Conservation (phyloP, 2,888 invertebrate species). For the Mythimna pallens region DNA sequence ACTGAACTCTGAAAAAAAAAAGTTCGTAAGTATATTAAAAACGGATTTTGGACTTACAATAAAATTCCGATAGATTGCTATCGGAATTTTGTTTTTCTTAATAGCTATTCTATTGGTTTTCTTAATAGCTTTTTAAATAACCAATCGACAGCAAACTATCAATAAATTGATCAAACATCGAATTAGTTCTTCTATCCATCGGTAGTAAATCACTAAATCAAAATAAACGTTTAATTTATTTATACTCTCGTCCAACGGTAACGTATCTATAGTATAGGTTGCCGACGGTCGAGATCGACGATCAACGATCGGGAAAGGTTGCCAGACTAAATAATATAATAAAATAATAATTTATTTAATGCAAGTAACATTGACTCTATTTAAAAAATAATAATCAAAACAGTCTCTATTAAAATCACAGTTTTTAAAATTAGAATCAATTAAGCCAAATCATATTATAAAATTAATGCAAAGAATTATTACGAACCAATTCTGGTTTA, state of each 20-base stretch:
- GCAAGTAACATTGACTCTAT: too few relatives aligned
- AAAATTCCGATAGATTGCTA: neutral
- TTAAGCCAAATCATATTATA: too few relatives aligned
- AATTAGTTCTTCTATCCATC: constrained; percentile 18
- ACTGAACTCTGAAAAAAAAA: too few relatives aligned
- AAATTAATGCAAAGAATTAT: too few relatives aligned
- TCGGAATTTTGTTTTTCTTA: too few relatives aligned
- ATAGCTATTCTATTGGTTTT: neutral
- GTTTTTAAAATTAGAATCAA: too few relatives aligned
- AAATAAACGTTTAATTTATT: constrained; percentile 38
- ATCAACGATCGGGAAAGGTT: constrained; percentile 25
- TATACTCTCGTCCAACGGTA: constrained; percentile 6
- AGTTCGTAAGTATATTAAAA: neutral
- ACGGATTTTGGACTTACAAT: neutral
- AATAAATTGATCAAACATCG: constrained; percentile 26
- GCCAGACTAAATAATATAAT: too few relatives aligned
- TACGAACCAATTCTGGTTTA: too few relatives aligned
- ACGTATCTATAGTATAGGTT: constrained; percentile 14
- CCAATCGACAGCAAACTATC: constrained; percentile 19
- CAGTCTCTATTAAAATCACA: too few relatives aligned
- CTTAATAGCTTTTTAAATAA: neutral
- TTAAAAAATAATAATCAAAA: too few relatives aligned
- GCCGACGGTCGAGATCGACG: constrained; percentile 2
- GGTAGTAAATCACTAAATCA: constrained; percentile 37
- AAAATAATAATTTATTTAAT: too few relatives aligned